These are phyloP conservation scores for Malacoctenus gilli DNA, from an alignment of 2,797 vertebrate species.

Conservation along the genomic window DNA sequence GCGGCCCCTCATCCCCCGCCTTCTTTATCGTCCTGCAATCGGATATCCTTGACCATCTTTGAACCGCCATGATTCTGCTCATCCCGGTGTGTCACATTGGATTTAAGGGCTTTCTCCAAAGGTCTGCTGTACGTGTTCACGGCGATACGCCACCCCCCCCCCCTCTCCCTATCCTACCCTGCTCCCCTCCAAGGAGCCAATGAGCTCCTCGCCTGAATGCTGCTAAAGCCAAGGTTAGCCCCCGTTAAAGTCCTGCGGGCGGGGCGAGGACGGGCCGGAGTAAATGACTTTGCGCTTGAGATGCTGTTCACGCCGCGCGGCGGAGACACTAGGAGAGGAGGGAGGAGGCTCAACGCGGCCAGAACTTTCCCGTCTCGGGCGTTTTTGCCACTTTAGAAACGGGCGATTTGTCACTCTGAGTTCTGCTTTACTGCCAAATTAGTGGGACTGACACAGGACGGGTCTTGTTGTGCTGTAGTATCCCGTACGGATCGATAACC, in stretches of 20 bases:
- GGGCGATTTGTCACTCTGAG: too few relatives aligned
- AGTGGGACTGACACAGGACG: too few relatives aligned
- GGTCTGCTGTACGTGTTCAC: conserved; percentile 3
- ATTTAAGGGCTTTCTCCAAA: conserved; percentile 33
- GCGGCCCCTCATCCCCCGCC: conserved; percentile 30
- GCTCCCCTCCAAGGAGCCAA: conserved; percentile 4
- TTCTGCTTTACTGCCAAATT: too few relatives aligned
- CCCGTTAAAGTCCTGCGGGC: conserved; percentile 13
- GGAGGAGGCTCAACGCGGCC: too few relatives aligned
- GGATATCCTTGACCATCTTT: conserved; percentile 54
- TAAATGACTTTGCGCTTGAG: conserved; percentile 21
- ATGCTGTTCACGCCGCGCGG: conserved; percentile 17
- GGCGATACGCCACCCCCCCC: conserved; percentile 26
- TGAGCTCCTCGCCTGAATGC: conserved; percentile 3
- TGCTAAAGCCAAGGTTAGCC: conserved; percentile 24
- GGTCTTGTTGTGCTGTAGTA: too few relatives aligned
- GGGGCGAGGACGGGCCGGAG: conserved; percentile 12
- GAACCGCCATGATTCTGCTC: conserved; percentile 33
- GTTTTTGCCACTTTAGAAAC: too few relatives aligned
- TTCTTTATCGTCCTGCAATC: conserved; percentile 25
- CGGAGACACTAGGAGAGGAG: too few relatives aligned
- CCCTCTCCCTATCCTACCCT: too few relatives aligned
- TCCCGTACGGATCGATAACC: too few relatives aligned
- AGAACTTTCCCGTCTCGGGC: too few relatives aligned
- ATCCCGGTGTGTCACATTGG: conserved; percentile 35